Evolutionary conservation across 2,888 invertebrate genomes (phyloP), one percentile per base, ranked within the genome.

Genomic region (Heliconius ismenius): DNA sequence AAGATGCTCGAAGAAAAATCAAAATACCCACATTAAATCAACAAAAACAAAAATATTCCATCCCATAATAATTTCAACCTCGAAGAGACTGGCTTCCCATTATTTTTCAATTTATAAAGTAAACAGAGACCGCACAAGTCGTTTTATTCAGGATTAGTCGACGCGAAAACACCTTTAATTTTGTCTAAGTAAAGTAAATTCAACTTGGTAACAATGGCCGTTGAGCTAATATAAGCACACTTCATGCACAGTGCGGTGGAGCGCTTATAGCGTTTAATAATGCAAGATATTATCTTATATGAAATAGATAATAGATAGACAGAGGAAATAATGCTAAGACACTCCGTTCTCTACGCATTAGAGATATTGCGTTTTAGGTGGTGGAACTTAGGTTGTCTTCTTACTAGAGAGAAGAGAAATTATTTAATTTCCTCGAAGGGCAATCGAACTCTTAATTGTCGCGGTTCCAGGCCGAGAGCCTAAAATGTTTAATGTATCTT

Each of bases 91-190:
- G 39, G 3, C 67, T 67, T 39, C 24, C 67, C 39, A 39, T 67
- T 67, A 67, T 39, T 67, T 67, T 67, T 67, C 67, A 67, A 67
- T 67, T 67, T 67, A 24, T 39, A 39, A 39, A 67, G 39, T 65
- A 65, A 65, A 65, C 65, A n/a, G 36, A 36, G 36, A 39, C 24
- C 21, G 49, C 49, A 54, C 6, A 6, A 49, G 69, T 54, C 28
- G 32, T n/a, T 70, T 58, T 1, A 32, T 32, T 70, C n/a, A n/a
- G 28, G 54, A 70, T 70, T 58, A 70, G 69, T 58, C 67, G 32
- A 15, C n/a, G 32, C 3, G n/a, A 28, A 32, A 54, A 70, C 28
- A 58, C 70, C 70, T 70, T 70, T 58, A 54, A 58, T 70, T 70
- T 58, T 58, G 13, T 3, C 18, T 54, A 54, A 70, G 54, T 70